Conservation (phyloP, 1,140 invertebrate species). For the Scaptomyza graminum region DNA sequence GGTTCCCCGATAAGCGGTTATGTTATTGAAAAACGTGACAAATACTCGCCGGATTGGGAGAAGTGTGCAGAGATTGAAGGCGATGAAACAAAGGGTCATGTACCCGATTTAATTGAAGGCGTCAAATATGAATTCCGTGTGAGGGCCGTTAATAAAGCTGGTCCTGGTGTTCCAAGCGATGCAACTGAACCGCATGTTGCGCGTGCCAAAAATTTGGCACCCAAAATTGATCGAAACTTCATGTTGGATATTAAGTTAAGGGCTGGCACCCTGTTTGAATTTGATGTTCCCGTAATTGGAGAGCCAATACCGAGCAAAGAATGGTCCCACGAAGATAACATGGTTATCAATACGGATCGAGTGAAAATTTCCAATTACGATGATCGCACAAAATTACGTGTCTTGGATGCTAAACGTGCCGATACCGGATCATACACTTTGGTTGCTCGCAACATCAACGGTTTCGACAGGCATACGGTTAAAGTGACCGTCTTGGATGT, state of each 20-base stretch:
- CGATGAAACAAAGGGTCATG: constrained; percentile 92
- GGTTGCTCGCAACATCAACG: constrained; percentile 95
- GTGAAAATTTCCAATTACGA: constrained; percentile 93
- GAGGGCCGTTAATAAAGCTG: constrained; percentile 96
- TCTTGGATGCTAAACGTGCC: constrained; percentile 93
- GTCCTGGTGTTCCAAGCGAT: constrained; percentile 95
- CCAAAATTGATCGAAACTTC: constrained; percentile 96
- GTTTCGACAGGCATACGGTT: constrained; percentile 93
- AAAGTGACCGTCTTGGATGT: constrained; percentile 96
- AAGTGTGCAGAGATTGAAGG: constrained; percentile 93
- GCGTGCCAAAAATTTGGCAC: constrained; percentile 94
- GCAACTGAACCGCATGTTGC: constrained; percentile 94
- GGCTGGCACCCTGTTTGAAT: constrained; percentile 96
- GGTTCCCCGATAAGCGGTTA: constrained; percentile 96
- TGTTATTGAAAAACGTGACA: constrained; percentile 97
- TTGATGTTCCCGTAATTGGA: constrained; percentile 96
- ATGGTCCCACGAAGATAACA: constrained; percentile 94
- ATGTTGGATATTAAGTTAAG: constrained; percentile 96
- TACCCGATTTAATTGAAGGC: constrained; percentile 95
- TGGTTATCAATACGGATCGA: constrained; percentile 91
- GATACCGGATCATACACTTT: constrained; percentile 96
- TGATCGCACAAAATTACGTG: constrained; percentile 93
- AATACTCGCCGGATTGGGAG: constrained; percentile 94
- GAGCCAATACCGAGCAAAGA: constrained; percentile 97
- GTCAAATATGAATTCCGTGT: constrained; percentile 97